These are phyloP conservation scores for Melangyna quadrimaculata DNA, from an alignment of 2,888 invertebrate species.

Conservation along the genomic window DNA sequence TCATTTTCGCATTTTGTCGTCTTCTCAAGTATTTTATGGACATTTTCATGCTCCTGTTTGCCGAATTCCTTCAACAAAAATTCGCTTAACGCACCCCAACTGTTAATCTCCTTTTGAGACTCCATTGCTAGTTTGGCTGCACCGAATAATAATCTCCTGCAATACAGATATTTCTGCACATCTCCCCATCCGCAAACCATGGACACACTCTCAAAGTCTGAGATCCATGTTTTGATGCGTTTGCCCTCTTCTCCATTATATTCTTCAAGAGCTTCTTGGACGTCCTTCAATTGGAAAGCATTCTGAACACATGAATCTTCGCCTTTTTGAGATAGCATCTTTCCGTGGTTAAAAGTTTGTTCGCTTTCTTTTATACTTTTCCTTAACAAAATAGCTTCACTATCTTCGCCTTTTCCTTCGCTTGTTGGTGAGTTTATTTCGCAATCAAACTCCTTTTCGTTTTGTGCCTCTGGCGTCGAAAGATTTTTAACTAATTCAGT, in stretches of 20 bases:
- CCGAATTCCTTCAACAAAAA: too few relatives aligned
- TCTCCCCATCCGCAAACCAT: constrained; percentile 42
- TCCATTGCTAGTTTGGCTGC: too few relatives aligned
- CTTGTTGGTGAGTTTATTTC: not conserved
- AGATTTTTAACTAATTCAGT: constrained; percentile 6
- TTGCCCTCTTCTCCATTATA: constrained; percentile 39
- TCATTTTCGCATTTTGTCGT: too few relatives aligned
- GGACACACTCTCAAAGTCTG: constrained; percentile 36
- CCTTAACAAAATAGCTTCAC: not conserved
- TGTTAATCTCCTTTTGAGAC: too few relatives aligned
- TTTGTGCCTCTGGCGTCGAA: constrained; percentile 1
- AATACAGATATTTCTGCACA: constrained; percentile 43
- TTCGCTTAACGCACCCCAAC: too few relatives aligned
- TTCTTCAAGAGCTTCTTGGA: constrained; percentile 39
- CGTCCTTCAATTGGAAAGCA: constrained; percentile 24
- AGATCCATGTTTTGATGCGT: constrained; percentile 32
- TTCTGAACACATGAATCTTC: not conserved
- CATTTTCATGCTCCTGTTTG: too few relatives aligned
- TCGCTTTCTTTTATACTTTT: not conserved
- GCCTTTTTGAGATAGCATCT: not conserved
- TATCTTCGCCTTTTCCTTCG: constrained; percentile 16
- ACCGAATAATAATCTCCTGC: too few relatives aligned
- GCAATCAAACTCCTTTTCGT: not conserved
- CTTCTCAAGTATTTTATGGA: too few relatives aligned
- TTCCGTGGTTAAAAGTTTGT: not conserved